These are phyloP conservation scores for Fregata magnificens DNA, from an alignment of 2,113 vertebrate species.

Conservation along the genomic window DNA sequence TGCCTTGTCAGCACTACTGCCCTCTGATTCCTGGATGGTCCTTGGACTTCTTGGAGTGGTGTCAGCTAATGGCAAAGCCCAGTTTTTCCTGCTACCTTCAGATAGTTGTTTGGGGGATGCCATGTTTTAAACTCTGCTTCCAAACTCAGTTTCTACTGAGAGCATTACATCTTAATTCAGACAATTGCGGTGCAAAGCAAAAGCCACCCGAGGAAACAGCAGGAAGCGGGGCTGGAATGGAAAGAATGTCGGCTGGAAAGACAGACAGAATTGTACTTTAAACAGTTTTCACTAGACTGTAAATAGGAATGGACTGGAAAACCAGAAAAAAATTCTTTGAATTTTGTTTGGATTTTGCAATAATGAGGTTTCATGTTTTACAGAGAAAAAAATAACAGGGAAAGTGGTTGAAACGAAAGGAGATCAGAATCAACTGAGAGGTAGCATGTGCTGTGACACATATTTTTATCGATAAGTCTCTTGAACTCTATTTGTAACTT, in stretches of 20 bases:
- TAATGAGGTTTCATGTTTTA: not conserved
- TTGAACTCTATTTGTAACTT: not conserved
- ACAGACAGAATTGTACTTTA: not conserved
- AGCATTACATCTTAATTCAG: not conserved
- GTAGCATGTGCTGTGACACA: not conserved
- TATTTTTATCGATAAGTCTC: not conserved
- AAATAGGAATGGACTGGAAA: not conserved
- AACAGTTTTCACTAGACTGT: not conserved
- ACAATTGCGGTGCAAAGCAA: not conserved
- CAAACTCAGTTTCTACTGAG: not conserved
- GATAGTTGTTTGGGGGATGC: not conserved
- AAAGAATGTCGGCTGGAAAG: conserved; percentile 23
- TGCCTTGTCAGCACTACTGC: not conserved
- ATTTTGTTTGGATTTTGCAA: not conserved
- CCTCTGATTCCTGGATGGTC: not conserved
- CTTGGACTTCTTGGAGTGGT: not conserved
- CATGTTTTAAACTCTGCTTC: not conserved
- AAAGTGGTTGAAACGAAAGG: not conserved
- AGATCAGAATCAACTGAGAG: not conserved
- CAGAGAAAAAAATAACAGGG: not conserved
- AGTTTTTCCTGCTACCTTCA: not conserved
- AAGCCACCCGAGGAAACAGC: not conserved
- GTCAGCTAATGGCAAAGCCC: not conserved
- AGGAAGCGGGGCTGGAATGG: conserved; percentile 26
- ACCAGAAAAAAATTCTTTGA: not conserved